Percentiles rank a stretch among this genome's conserved stretches.
phyloP scores from a whole-genome alignment of 2,888 invertebrate genomes.

The Apamea monoglypha region DNA sequence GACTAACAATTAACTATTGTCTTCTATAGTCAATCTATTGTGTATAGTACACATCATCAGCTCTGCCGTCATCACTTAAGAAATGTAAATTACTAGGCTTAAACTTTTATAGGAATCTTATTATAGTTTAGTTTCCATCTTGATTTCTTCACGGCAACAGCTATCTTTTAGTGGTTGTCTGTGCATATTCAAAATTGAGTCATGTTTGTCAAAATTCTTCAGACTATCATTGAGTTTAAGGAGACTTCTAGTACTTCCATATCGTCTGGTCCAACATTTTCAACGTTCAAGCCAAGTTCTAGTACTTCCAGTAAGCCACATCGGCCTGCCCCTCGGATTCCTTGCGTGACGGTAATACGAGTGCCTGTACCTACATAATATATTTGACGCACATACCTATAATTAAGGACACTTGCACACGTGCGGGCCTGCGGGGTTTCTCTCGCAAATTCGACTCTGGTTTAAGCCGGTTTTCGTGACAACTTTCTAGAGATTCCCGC shows the following conservation, averaged over 20 bases:
- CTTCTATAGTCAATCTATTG: constrained; percentile 19
- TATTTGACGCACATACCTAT: constrained; percentile 54
- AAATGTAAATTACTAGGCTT: neutral
- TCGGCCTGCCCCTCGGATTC: constrained; percentile 25
- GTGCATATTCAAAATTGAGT: neutral
- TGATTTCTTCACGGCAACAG: constrained; percentile 3
- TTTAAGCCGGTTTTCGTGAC: constrained; percentile 84
- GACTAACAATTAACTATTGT: constrained; percentile 48
- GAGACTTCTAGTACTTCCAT: neutral
- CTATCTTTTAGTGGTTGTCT: neutral
- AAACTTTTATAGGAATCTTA: neutral
- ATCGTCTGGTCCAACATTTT: neutral
- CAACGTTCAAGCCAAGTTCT: constrained; percentile 23
- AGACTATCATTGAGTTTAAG: neutral
- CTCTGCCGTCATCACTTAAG: neutral
- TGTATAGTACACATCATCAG: neutral
- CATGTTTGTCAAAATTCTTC: constrained; percentile 10
- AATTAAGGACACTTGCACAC: constrained; percentile 68
- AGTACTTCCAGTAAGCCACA: constrained; percentile 10
- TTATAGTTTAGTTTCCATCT: constrained; percentile 10
- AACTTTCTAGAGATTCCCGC: constrained; percentile 88
- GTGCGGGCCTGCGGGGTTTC: constrained; percentile 74
- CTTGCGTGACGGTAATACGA: constrained; percentile 37
- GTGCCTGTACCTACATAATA: constrained; percentile 41
- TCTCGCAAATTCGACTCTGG: constrained; percentile 79